phyloP scores from a whole-genome alignment of 1,140 invertebrate species.

The Psix sp. region DNA sequence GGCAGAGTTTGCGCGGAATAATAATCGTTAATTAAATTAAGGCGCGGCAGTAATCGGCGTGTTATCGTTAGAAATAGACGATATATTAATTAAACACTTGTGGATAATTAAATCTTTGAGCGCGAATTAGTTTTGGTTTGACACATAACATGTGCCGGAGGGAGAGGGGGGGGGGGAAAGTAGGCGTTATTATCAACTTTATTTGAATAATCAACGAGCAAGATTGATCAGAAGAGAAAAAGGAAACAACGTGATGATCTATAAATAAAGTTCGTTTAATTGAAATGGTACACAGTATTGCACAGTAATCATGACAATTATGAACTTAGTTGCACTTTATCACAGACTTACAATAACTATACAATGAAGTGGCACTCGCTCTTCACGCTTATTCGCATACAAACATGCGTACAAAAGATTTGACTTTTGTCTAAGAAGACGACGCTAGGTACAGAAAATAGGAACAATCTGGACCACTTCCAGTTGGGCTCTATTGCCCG shows the following conservation, averaged over 20 bases:
- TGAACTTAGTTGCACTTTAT: constrained; percentile 44
- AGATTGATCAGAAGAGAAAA: no score
- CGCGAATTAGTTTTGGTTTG: constrained; percentile 7
- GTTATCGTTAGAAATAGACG: constrained; percentile 45
- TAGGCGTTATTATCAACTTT: no score
- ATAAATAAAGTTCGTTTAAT: constrained; percentile 56
- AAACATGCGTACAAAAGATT: constrained; percentile 30
- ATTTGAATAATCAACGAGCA: no score
- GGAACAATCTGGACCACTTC: constrained; percentile 52
- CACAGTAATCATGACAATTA: constrained; percentile 50
- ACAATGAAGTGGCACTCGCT: no score
- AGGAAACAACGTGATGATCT: constrained; percentile 33
- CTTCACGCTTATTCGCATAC: constrained; percentile 10
- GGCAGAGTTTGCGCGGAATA: constrained; percentile 15
- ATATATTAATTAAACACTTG: constrained; percentile 40
- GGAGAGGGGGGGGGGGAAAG: not conserved
- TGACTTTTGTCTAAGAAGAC: constrained; percentile 34
- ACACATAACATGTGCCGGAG: not conserved
- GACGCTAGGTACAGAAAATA: constrained; percentile 49
- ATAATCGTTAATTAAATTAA: constrained; percentile 50
- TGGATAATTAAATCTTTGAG: constrained; percentile 23
- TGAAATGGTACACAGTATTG: constrained; percentile 54
- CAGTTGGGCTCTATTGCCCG: constrained; percentile 4
- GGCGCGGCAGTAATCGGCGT: constrained; percentile 17
- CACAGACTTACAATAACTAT: constrained; percentile 57